Evolutionary conservation across 2,113 vertebrate genomes (phyloP).

Genomic region (Climacteris rufus): DNA sequence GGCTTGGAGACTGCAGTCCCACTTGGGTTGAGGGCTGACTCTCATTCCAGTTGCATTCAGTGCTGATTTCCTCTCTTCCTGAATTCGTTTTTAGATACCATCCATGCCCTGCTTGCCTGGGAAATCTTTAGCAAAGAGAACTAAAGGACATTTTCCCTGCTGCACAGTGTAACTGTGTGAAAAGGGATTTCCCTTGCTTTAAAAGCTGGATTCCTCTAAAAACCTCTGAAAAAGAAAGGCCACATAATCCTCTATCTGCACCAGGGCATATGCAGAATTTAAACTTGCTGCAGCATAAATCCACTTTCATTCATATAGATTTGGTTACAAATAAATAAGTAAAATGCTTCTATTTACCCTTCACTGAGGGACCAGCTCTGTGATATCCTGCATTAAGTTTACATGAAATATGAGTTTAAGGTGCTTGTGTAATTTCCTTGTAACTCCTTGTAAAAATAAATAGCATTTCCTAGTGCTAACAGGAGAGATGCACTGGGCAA

Average conservation of each 20-base stretch:
- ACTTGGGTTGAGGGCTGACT: rapidly evolving
- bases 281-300: background rate
- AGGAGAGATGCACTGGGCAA: background rate
- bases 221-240: background rate
- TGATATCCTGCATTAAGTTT: background rate
- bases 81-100: background rate
- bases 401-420: background rate
- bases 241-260: background rate
- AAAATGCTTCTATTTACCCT: background rate
- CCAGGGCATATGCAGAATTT: background rate
- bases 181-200: background rate
- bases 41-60: rapidly evolving
- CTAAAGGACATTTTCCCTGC: background rate
- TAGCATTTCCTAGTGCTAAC: background rate
- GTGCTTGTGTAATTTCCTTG: background rate
- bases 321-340: background rate
- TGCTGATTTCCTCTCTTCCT: background rate
- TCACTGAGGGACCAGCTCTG: background rate
- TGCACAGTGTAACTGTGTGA: background rate
- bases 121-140: background rate
- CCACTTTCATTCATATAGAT: background rate
- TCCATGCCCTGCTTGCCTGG: rapidly evolving
- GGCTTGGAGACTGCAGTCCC: background rate
- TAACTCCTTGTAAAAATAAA: background rate
- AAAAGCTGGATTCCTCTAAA: background rate